Base-by-base conservation (phyloP, 2,888 invertebrate genomes). In the Cataglyphis livida region DNA sequence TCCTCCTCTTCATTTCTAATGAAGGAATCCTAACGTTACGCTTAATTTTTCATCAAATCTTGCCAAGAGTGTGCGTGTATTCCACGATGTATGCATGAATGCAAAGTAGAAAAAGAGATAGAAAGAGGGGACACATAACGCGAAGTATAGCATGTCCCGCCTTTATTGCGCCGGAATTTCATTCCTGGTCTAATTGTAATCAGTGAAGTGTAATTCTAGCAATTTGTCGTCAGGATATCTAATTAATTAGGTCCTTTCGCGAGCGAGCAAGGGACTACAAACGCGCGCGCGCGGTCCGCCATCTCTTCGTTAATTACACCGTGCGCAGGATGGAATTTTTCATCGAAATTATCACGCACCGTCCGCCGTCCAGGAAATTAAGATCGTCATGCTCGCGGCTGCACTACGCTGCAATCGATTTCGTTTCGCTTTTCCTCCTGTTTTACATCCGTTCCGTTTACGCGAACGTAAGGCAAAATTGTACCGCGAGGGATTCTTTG, bases 1-100 rank as follows among this genome's bases (percentile, higher is more conserved):
- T 44, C 25, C 81, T 81, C 76, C 79, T 41, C 59, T 65, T 74
- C 38, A 15, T 57, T 48, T 73, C 57, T 79, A 81, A 76, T 75
- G 81, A 76, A 84, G 88, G 91, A 91, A 92, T 91, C 91, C 90
- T 92, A 91, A 91, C 91, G 90, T 89, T 86, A 75, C 87, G 86
- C 87, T 91, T 90, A 86, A 92, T 91, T 91, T 91, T 91, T 91
- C 87, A 91, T 91, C 44, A 68, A 64, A 57, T 79, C n/a, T 62
- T 44, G 41, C 28, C 32, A 28, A 44, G 25, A 9, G 21, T 35
- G 32, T 61, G 44, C 35, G 25, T 41, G 74, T n/a, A 32, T 25
- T 25, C n/a, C n/a, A 48, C 35, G 44, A 54, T 10, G 54, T 6
- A 68, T 59, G 70, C 44, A 32, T 59, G 35, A 44, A 18, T 18